Evolutionary conservation across 2,888 invertebrate genomes (phyloP).

Genomic region (Malthinus seriepunctatus): DNA sequence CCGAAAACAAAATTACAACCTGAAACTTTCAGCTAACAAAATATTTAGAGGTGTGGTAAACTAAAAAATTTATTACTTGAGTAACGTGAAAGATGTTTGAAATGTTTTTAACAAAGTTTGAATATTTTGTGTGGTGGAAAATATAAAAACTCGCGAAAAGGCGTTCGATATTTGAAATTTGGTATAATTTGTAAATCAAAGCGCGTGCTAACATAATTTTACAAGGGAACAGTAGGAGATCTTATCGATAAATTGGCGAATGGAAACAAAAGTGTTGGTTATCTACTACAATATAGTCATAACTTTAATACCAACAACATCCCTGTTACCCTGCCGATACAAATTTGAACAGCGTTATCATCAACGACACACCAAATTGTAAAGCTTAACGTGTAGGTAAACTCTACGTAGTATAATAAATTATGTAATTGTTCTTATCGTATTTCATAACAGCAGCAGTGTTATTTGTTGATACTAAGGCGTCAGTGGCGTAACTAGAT

Average conservation of each 20-base stretch:
- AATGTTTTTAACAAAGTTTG: too few species aligned
- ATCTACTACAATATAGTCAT: slow-evolving; percentile 2
- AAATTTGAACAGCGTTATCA: slow-evolving; percentile 6
- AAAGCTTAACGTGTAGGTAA: slow-evolving; percentile 5
- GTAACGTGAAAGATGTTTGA: too few species aligned
- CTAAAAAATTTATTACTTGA: too few species aligned
- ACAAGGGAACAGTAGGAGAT: neutral
- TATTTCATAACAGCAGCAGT: neutral
- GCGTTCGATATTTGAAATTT: too few species aligned
- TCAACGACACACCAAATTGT: slow-evolving; percentile 3
- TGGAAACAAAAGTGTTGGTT: slow-evolving; percentile 2
- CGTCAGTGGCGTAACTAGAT: too few species aligned
- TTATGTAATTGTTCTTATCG: slow-evolving; percentile 5
- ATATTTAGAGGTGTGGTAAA: too few species aligned
- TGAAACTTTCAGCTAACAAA: too few species aligned
- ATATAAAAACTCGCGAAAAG: too few species aligned
- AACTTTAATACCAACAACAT: slow-evolving; percentile 5
- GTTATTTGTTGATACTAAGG: neutral
- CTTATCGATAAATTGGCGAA: neutral
- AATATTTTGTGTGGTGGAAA: too few species aligned
- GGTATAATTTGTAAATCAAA: too few species aligned
- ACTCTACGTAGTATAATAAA: neutral
- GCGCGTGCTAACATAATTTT: too few species aligned
- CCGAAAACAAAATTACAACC: too few species aligned
- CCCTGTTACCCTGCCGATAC: slow-evolving; percentile 1